These are phyloP conservation scores for Garra rufa DNA, from an alignment of 2,113 vertebrate species.

Conservation along the genomic window DNA sequence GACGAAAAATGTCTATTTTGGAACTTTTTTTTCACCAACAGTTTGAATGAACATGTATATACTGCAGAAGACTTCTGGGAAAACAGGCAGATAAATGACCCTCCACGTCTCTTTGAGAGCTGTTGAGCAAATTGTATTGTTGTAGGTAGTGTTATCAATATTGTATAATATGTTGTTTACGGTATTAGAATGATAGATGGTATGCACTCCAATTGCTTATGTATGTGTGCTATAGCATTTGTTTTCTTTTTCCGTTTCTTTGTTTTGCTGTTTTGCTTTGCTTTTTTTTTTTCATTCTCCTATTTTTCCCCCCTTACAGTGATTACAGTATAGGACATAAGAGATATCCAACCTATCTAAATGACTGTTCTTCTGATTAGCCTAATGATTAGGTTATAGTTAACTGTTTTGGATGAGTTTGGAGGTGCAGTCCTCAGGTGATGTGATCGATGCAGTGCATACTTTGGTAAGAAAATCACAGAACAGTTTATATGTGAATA, in stretches of 20 bases:
- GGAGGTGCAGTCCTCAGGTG: slow-evolving; percentile 36
- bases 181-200: slow-evolving; percentile 42
- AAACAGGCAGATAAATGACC: slow-evolving; percentile 20
- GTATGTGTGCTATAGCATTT: slow-evolving; percentile 38
- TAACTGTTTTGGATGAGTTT: slow-evolving; percentile 22
- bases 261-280: slow-evolving; percentile 40
- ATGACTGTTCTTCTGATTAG: slow-evolving; percentile 5
- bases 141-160: slow-evolving; percentile 47
- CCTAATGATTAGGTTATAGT: slow-evolving; percentile 1
- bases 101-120: slow-evolving; percentile 30
- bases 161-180: slow-evolving; percentile 49
- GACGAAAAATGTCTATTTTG: slow-evolving; percentile 47
- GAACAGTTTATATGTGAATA: neutral
- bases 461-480: neutral
- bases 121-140: slow-evolving; percentile 44
- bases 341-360: neutral
- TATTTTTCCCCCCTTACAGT: neutral
- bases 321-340: neutral
- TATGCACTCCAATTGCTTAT: slow-evolving; percentile 24
- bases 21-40: slow-evolving; percentile 30
- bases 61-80: slow-evolving; percentile 29
- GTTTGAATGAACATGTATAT: slow-evolving; percentile 50
- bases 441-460: slow-evolving; percentile 9
- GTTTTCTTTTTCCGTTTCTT: neutral
- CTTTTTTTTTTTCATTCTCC: slow-evolving; percentile 12